Evolutionary conservation across 2,113 vertebrate species (phyloP).

Genomic region (Cariama cristata): DNA sequence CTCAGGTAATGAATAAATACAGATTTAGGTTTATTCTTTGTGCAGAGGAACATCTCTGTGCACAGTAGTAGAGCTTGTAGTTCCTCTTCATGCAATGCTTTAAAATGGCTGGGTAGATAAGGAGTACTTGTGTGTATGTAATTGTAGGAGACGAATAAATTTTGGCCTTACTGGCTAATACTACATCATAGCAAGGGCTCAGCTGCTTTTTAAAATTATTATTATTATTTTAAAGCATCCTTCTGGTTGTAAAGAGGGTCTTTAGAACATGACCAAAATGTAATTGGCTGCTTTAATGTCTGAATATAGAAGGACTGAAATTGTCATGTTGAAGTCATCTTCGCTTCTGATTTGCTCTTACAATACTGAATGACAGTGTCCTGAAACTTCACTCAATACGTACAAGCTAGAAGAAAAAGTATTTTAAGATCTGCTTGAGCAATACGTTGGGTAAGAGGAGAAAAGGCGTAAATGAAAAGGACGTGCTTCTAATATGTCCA

Average conservation of each 20-base stretch:
- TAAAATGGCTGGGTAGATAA: background rate
- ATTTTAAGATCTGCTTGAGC: background rate
- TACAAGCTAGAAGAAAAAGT: background rate
- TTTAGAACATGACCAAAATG: background rate
- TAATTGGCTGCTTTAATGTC: background rate
- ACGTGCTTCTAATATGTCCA: background rate
- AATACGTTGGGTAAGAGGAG: background rate
- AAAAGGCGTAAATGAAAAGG: background rate
- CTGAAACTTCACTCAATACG: background rate
- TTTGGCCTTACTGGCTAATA: background rate
- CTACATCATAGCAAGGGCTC: background rate
- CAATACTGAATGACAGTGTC: background rate
- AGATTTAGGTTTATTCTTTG: background rate
- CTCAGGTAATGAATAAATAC: background rate
- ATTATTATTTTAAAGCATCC: background rate
- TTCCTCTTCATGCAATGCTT: background rate
- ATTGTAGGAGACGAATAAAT: background rate
- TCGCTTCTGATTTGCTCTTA: background rate
- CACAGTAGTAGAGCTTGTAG: background rate
- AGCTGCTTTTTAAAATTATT: background rate
- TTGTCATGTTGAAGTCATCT: background rate
- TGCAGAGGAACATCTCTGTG: background rate
- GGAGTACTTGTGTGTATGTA: rapidly evolving
- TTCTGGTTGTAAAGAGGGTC: background rate
- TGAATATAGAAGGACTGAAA: background rate